These are phyloP conservation scores for Barnardius zonarius DNA, from an alignment of 2,113 vertebrate genomes.

Conservation along the genomic window DNA sequence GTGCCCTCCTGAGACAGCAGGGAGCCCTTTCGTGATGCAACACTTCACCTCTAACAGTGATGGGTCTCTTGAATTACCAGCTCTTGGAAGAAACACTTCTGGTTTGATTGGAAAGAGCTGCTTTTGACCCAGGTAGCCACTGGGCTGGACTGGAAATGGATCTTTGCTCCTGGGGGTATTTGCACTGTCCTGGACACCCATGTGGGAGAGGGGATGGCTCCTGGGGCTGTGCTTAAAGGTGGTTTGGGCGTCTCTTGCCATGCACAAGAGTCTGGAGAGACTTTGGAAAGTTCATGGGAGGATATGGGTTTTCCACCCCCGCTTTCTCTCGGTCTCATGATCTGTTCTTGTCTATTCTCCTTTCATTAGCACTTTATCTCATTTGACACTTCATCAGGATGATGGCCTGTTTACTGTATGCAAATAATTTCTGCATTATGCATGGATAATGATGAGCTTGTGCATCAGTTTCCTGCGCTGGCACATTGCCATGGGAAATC, in stretches of 20 bases:
- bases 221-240: neutral
- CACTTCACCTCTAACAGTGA: neutral
- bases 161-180: neutral
- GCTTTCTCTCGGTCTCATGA: neutral
- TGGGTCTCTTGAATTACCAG: neutral
- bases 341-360: constrained; percentile 20
- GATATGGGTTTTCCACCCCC: neutral
- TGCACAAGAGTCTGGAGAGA: neutral
- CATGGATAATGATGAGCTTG: constrained; percentile 59
- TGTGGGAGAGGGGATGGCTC: neutral
- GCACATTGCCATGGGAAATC: constrained; percentile 45
- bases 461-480: constrained; percentile 44
- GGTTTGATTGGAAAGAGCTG: neutral
- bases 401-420: constrained; percentile 63
- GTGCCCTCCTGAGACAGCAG: neutral
- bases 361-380: constrained; percentile 45
- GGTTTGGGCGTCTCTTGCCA: neutral
- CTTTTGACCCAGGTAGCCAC: neutral
- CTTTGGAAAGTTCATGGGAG: neutral
- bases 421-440: constrained; percentile 63
- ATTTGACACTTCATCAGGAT: constrained; percentile 47
- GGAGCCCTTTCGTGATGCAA: neutral
- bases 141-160: neutral
- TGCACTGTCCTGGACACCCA: neutral
- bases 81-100: neutral